Percentiles rank a stretch among this genome's conserved stretches.
phyloP scores from a whole-genome alignment of 2,113 vertebrate genomes.

The Trematocara stigmaticum region DNA sequence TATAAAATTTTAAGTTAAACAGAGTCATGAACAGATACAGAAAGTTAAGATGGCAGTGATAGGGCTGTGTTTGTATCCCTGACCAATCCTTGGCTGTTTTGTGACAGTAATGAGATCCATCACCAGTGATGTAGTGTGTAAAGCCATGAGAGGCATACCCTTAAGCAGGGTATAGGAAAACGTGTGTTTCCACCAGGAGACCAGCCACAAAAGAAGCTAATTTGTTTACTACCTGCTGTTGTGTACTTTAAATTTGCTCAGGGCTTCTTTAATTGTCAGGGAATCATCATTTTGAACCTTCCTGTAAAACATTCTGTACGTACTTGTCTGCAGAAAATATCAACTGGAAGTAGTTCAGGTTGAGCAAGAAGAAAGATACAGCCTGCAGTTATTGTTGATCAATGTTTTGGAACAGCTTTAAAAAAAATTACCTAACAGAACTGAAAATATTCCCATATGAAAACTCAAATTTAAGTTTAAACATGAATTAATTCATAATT shows the following conservation, averaged over 20 bases:
- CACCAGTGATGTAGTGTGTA: not conserved
- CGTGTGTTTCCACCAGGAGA: not conserved
- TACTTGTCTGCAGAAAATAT: not conserved
- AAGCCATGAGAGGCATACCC: not conserved
- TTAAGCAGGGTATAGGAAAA: rapidly evolving
- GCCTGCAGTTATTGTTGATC: not conserved
- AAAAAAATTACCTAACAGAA: no score
- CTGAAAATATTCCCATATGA: not conserved
- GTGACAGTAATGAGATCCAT: not conserved
- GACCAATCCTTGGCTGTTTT: not conserved
- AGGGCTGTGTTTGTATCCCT: not conserved
- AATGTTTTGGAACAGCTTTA: not conserved
- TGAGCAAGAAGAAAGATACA: not conserved
- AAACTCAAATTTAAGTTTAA: not conserved
- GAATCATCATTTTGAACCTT: not conserved
- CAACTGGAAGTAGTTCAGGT: not conserved
- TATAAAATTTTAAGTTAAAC: not conserved
- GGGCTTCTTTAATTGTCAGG: not conserved
- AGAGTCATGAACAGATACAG: not conserved
- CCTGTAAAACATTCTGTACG: rapidly evolving
- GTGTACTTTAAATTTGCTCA: not conserved
- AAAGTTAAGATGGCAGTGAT: not conserved
- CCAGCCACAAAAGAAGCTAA: rapidly evolving
- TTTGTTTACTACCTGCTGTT: not conserved
- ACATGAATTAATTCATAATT: not conserved